phyloP scores from a whole-genome alignment of 2,888 invertebrate species.

The Calameuta idolon region DNA sequence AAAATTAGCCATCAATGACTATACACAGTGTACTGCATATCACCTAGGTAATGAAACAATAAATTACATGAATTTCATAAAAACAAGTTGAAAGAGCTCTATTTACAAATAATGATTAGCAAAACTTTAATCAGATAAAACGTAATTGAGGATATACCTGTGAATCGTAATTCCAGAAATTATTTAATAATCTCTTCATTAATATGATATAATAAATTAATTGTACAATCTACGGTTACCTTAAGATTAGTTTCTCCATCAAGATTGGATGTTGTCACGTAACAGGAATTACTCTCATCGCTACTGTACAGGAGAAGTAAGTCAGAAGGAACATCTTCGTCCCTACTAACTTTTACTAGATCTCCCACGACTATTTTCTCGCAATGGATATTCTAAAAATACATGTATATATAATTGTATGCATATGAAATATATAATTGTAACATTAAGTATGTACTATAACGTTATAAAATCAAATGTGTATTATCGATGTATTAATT shows the following conservation, averaged over 20 bases:
- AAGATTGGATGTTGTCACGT: conserved; percentile 86
- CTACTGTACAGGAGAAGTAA: conserved; percentile 79
- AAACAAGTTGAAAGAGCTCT: not conserved
- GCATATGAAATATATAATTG: no score
- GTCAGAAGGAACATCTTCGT: conserved; percentile 86
- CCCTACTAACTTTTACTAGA: conserved; percentile 77
- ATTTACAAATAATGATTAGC: not conserved
- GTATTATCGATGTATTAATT: not conserved
- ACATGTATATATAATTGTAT: not conserved
- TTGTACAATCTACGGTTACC: conserved; percentile 58
- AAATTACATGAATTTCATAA: not conserved
- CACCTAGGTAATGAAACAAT: not conserved
- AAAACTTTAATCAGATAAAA: not conserved
- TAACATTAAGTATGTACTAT: not conserved
- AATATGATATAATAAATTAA: not conserved
- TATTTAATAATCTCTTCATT: not conserved
- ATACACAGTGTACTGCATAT: not conserved
- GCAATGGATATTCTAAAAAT: conserved; percentile 70
- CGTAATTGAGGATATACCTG: no score
- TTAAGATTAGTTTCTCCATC: conserved; percentile 87
- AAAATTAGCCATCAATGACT: not conserved
- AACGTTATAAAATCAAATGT: not conserved
- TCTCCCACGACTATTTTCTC: conserved; percentile 81
- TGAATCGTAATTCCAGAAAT: not conserved
- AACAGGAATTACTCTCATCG: conserved; percentile 78